phyloP scores from a whole-genome alignment of 2,888 invertebrate genomes.

The Cepaea hortensis region DNA sequence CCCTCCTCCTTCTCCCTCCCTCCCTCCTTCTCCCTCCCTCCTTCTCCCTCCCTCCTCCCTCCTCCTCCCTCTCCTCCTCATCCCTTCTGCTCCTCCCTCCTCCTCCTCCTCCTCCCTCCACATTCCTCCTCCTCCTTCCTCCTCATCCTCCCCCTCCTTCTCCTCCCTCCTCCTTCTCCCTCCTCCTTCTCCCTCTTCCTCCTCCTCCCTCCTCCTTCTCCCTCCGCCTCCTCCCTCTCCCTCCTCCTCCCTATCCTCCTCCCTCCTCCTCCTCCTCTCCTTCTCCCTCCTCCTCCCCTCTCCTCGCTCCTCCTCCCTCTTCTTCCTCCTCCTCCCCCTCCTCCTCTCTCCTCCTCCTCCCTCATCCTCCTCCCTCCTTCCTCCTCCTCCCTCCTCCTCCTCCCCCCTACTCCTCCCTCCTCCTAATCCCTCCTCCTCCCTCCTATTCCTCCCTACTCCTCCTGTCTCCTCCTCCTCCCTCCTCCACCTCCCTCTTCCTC shows the following conservation, averaged over 20 bases:
- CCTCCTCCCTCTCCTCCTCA: neutral
- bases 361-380: no score
- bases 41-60: neutral
- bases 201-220: neutral
- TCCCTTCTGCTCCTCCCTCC: no score
- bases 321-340: neutral
- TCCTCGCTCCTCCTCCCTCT: neutral
- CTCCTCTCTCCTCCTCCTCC: neutral
- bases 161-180: neutral
- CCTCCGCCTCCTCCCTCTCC: neutral
- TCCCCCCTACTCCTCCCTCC: no score
- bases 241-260: neutral
- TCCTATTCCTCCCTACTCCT: no score
- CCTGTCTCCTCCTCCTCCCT: no score
- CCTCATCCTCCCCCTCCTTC: no score
- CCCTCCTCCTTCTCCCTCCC: neutral
- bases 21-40: neutral
- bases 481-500: neutral
- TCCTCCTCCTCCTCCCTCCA: neutral
- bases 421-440: no score
- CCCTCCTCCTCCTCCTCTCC: neutral
- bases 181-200: no score
- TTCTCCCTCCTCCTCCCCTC: neutral
- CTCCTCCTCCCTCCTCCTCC: no score
- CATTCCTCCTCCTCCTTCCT: no score